Evolutionary conservation across 2,113 vertebrate genomes (phyloP).

Genomic region (Gadus macrocephalus): DNA sequence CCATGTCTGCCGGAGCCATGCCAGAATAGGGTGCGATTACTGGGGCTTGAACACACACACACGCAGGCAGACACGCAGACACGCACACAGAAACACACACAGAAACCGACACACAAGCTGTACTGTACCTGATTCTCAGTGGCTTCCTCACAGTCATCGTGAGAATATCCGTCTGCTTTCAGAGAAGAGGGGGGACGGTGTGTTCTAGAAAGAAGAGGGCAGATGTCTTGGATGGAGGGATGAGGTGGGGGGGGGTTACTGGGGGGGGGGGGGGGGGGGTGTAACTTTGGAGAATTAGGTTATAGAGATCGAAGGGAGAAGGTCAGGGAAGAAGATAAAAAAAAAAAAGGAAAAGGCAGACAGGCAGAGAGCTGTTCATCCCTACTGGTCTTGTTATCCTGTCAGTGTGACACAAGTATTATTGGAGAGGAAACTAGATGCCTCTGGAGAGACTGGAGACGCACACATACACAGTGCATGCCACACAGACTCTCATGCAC

Average conservation of each 20-base stretch:
- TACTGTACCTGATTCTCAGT: background rate
- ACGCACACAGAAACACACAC: background rate
- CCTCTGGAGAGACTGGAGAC: conserved; percentile 26
- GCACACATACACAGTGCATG: background rate
- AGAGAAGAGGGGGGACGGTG: no score
- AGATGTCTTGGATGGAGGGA: no score
- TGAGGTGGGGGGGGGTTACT: no score
- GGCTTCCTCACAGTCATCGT: conserved; percentile 34
- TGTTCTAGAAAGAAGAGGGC: no score
- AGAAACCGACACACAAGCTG: background rate
- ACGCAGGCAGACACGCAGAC: conserved; percentile 14
- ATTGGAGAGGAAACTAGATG: conserved; percentile 19
- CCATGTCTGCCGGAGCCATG: conserved; percentile 56
- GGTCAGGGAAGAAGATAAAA: background rate
- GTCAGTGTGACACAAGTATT: conserved; percentile 41
- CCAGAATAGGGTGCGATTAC: conserved; percentile 58
- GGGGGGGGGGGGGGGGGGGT: no score
- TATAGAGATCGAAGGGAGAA: conserved; percentile 2
- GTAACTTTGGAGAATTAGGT: conserved; percentile 12
- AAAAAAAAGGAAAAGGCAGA: conserved; percentile 9
- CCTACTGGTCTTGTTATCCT: conserved; percentile 47
- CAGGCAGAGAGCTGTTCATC: conserved; percentile 16
- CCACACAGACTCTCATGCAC: background rate
- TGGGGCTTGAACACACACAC: conserved; percentile 30
- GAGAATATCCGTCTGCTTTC: background rate